Conservation (phyloP, 2,797 vertebrate species). For the Cryptoblepharus egeriae region DNA sequence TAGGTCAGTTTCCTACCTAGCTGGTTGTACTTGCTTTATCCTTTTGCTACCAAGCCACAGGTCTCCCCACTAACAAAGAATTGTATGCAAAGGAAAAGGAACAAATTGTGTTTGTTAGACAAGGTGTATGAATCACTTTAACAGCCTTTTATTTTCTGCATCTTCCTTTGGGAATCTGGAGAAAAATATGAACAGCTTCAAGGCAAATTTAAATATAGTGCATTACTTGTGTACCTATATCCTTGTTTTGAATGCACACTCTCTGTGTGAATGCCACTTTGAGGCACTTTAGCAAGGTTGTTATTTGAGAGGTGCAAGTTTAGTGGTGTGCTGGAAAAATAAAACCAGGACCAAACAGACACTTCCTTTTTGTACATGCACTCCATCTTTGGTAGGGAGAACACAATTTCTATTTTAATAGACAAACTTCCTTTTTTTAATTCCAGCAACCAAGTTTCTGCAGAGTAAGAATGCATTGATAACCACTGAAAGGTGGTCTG, state of each 20-base stretch:
- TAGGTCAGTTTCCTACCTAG: background rate
- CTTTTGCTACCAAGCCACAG: background rate
- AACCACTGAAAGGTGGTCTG: background rate
- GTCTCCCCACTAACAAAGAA: constrained; percentile 18
- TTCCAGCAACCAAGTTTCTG: background rate
- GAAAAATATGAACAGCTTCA: background rate
- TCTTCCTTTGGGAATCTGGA: constrained; percentile 15
- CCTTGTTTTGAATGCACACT: background rate
- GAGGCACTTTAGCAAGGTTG: background rate
- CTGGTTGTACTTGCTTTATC: background rate
- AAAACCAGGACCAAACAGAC: background rate
- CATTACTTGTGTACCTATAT: background rate
- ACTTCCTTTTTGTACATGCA: background rate
- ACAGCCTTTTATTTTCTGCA: constrained; percentile 39
- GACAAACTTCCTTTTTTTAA: background rate
- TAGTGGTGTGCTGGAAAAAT: background rate
- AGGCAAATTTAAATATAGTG: constrained; percentile 14
- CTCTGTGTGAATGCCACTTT: background rate
- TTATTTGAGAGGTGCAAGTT: background rate
- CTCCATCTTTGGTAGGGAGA: too few species aligned
- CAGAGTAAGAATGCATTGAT: background rate
- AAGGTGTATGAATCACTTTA: constrained; percentile 19
- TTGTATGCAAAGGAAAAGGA: constrained; percentile 5
- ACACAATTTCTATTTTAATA: too few species aligned
- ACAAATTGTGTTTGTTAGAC: constrained; percentile 26